phyloP scores from a whole-genome alignment of 2,888 invertebrate genomes.

The Mayetiola destructor region DNA sequence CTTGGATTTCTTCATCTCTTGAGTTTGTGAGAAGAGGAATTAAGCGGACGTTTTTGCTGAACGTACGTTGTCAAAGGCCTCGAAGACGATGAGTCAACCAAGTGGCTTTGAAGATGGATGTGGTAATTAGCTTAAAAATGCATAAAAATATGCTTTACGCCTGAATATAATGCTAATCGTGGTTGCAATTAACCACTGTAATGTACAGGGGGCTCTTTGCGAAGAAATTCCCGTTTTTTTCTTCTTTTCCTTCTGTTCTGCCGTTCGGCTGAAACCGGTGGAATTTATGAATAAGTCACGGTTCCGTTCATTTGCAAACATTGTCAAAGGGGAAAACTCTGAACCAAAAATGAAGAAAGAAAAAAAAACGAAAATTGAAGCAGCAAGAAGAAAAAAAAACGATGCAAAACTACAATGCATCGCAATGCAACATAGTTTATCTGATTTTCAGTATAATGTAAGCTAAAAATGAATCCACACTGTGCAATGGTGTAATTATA shows the following conservation, averaged over 20 bases:
- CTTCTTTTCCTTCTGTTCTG: not conserved
- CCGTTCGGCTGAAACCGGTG: not conserved
- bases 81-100: not conserved
- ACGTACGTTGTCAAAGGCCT: not conserved
- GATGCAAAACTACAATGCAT: too few species aligned
- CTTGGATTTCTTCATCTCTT: too few species aligned
- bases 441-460: not conserved
- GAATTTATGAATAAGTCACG: not conserved
- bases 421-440: not conserved
- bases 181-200: conserved; percentile 1
- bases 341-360: too few species aligned
- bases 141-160: conserved; percentile 9
- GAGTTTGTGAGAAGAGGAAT: too few species aligned
- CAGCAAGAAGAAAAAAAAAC: not conserved
- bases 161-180: conserved; percentile 3
- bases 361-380: not conserved
- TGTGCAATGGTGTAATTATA: not conserved
- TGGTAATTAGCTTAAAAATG: conserved; percentile 11
- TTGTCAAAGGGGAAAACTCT: too few species aligned
- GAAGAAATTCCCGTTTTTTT: not conserved
- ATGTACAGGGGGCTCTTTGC: not conserved
- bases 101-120: conserved; percentile 4
- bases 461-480: not conserved
- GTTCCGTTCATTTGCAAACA: not conserved
- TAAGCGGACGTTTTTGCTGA: too few species aligned